Percentiles rank a stretch among this genome's conserved stretches.
Conservation (phyloP, 2,888 invertebrate genomes). For the Diaphora mendica region DNA sequence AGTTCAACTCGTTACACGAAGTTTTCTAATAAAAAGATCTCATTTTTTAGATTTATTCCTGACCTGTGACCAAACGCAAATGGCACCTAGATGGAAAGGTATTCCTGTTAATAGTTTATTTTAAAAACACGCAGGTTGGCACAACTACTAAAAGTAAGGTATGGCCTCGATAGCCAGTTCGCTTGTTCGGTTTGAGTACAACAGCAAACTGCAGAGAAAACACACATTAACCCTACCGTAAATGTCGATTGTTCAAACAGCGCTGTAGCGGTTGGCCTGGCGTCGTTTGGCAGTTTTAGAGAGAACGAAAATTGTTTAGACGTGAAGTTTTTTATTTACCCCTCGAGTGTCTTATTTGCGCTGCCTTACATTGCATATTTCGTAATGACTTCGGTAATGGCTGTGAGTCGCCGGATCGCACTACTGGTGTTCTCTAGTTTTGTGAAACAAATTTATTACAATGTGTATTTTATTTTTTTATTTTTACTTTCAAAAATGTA, state of each 20-base stretch:
- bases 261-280: neutral
- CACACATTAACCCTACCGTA: neutral
- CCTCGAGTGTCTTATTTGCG: neutral
- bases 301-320: conserved; percentile 1
- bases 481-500: neutral
- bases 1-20: too few relatives aligned
- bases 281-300: neutral
- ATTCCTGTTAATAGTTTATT: neutral
- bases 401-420: neutral
- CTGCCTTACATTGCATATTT: neutral
- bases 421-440: neutral
- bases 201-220: neutral
- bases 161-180: neutral
- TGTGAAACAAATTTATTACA: neutral
- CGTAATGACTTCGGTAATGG: neutral
- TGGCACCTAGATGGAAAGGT: too few relatives aligned
- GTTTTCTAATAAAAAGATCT: too few relatives aligned
- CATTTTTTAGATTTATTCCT: too few relatives aligned
- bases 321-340: neutral
- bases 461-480: neutral
- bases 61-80: too few relatives aligned
- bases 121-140: neutral
- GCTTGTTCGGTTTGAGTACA: neutral
- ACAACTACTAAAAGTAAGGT: neutral
- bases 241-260: neutral